A percentile compares a stretch with the other conserved stretches of the same genome.
phyloP scores from a whole-genome alignment of 2,113 vertebrate genomes.

The Pangasianodon gigas region DNA sequence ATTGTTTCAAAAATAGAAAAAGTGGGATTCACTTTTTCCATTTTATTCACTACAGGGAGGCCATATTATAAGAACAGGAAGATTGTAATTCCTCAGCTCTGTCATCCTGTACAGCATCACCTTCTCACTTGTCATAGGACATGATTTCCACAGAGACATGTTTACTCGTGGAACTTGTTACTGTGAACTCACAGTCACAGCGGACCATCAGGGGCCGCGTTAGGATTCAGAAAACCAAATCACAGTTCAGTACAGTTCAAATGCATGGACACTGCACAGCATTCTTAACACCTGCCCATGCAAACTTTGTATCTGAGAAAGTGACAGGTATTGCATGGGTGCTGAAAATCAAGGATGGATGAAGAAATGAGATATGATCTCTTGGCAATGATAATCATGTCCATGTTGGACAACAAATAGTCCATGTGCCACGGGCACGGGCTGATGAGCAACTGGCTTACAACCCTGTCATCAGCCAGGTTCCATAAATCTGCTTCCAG shows the following conservation, averaged over 20 bases:
- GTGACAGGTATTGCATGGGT: background rate
- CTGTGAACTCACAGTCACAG: conserved; percentile 29
- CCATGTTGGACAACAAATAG: conserved; percentile 47
- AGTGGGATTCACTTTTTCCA: background rate
- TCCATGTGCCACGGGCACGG: conserved; percentile 40
- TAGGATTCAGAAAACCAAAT: conserved; percentile 8
- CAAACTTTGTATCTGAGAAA: background rate
- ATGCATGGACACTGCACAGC: background rate
- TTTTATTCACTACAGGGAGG: background rate
- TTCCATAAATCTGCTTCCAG: conserved; percentile 52
- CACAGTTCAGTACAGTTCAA: background rate
- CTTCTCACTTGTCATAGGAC: conserved; percentile 6
- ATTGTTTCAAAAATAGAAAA: background rate
- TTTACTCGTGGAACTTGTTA: conserved; percentile 4
- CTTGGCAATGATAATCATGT: conserved; percentile 32
- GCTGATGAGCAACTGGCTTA: conserved; percentile 53
- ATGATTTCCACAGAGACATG: conserved; percentile 25
- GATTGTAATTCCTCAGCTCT: background rate
- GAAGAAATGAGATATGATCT: conserved; percentile 47
- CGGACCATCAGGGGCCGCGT: background rate
- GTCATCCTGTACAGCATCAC: background rate
- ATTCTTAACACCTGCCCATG: background rate
- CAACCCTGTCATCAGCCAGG: conserved; percentile 49
- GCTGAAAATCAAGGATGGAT: conserved; percentile 2
- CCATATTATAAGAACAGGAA: background rate